Percentiles rank a stretch among this genome's conserved stretches.
These are phyloP conservation scores for Cyclophora punctaria DNA, from an alignment of 2,888 invertebrate species.

Conservation along the genomic window DNA sequence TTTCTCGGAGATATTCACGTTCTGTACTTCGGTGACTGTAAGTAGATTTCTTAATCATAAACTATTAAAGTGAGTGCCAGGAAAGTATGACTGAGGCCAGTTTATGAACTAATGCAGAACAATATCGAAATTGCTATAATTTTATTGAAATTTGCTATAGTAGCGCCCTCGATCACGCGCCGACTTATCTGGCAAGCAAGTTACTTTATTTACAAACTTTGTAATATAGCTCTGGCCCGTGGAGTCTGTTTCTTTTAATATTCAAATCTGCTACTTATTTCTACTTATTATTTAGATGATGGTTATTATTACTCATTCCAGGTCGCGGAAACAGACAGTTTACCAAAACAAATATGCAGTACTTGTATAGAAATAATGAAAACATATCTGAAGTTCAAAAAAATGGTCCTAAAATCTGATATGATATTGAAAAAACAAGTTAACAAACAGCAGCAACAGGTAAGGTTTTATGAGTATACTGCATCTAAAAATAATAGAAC, in stretches of 20 bases:
- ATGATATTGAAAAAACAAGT: constrained; percentile 51
- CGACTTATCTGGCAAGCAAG: no score
- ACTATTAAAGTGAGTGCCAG: no score
- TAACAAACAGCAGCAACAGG: constrained; percentile 24
- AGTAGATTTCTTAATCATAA: constrained; percentile 4
- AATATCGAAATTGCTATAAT: no score
- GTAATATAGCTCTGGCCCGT: no score
- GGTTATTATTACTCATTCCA: constrained; percentile 25
- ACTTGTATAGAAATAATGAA: constrained; percentile 59
- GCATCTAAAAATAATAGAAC: no score
- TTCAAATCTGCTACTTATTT: background rate
- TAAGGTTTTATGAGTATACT: background rate
- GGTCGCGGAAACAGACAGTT: constrained; percentile 52
- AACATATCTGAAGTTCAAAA: constrained; percentile 62
- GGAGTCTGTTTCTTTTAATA: no score
- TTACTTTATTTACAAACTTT: no score
- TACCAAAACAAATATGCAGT: constrained; percentile 62
- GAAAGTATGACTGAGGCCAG: no score
- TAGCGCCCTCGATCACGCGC: no score
- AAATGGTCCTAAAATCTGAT: constrained; percentile 58
- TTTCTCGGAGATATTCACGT: constrained; percentile 49
- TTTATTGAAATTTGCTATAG: no score
- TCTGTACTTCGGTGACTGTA: constrained; percentile 67
- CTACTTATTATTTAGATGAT: background rate
- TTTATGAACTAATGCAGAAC: no score